Percentiles rank a stretch among this genome's conserved stretches.
phyloP scores from a whole-genome alignment of 2,797 vertebrate species.

The Etheostoma nigrum region DNA sequence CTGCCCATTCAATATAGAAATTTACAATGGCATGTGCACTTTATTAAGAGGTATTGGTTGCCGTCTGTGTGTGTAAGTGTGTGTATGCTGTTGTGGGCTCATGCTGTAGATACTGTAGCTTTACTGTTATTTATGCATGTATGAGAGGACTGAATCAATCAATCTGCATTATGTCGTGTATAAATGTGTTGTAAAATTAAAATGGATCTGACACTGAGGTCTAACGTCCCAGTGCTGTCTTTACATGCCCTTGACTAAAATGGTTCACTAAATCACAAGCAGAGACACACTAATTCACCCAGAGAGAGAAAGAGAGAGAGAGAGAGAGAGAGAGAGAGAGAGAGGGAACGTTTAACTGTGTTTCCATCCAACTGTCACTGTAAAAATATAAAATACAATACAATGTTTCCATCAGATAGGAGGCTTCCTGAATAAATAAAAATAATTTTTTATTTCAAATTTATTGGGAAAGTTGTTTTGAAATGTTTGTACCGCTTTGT shows the following conservation, averaged over 20 bases:
- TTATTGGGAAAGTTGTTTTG: background rate
- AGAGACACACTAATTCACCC: conserved; percentile 12
- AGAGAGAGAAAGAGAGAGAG: background rate
- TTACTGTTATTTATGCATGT: conserved; percentile 64
- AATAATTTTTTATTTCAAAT: background rate
- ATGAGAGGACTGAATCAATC: conserved; percentile 63
- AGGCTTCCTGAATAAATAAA: background rate
- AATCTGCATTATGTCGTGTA: conserved; percentile 50
- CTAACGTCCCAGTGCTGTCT: conserved; percentile 52
- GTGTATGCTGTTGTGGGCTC: conserved; percentile 29
- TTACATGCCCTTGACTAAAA: conserved; percentile 58
- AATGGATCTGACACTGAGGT: conserved; percentile 69
- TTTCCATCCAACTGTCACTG: background rate
- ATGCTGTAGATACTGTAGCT: conserved; percentile 35
- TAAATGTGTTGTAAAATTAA: conserved; percentile 68
- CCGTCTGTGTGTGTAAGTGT: background rate
- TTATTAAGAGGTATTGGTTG: conserved; percentile 71
- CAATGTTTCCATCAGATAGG: background rate
- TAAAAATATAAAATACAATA: background rate
- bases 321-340: background rate
- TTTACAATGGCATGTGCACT: conserved; percentile 63
- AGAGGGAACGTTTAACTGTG: background rate
- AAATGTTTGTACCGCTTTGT: background rate
- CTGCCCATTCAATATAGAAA: conserved; percentile 59
- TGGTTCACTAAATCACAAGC: conserved; percentile 59